phyloP scores from a whole-genome alignment of 2,797 vertebrate genomes.

The Carduelis carduelis region DNA sequence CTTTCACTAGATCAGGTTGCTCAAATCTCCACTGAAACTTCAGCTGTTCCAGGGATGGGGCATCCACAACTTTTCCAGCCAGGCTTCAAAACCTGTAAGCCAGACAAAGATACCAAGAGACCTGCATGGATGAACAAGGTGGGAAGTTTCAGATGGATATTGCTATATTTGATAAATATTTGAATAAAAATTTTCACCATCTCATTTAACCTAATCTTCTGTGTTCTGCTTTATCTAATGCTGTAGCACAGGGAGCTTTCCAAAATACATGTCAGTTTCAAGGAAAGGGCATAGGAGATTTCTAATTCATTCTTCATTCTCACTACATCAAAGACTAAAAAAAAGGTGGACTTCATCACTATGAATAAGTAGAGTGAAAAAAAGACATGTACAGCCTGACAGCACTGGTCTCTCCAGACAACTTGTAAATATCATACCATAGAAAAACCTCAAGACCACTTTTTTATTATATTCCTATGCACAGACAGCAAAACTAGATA shows the following conservation, averaged over 20 bases:
- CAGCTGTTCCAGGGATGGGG: no score
- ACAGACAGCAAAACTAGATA: not conserved
- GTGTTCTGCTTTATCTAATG: not conserved
- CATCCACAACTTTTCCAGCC: not conserved
- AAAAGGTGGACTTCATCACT: not conserved
- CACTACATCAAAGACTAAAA: not conserved
- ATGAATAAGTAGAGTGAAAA: not conserved
- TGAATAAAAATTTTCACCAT: not conserved
- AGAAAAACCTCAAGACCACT: not conserved
- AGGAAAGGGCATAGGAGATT: not conserved
- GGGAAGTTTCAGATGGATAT: not conserved
- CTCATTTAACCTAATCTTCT: not conserved
- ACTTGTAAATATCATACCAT: not conserved
- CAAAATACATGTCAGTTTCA: not conserved
- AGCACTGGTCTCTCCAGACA: not conserved
- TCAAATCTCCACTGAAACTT: not conserved
- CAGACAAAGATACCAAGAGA: not conserved
- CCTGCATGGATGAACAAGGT: fast-evolving
- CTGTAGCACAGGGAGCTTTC: not conserved
- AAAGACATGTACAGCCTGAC: not conserved
- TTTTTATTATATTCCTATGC: not conserved
- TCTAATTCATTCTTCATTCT: not conserved
- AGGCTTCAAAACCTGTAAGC: not conserved
- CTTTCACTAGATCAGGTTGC: not conserved
- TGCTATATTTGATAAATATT: not conserved